These are phyloP conservation scores for Nothobranchius furzeri DNA, from an alignment of 2,113 vertebrate genomes.

Conservation along the genomic window DNA sequence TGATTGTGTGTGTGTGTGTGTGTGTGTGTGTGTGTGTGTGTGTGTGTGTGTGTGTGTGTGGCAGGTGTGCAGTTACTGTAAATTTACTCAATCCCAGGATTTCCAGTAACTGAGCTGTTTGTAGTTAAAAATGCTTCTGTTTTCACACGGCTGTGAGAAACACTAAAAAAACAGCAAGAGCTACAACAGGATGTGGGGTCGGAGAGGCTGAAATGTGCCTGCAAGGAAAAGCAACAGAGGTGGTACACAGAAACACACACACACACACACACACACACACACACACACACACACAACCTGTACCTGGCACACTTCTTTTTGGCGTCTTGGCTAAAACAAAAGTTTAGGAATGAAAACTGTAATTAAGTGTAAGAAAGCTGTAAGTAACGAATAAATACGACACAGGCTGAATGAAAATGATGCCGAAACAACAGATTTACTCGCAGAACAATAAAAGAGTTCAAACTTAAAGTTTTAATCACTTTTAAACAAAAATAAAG, in stretches of 20 bases:
- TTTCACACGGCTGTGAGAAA: conserved; percentile 54
- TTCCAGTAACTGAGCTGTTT: conserved; percentile 67
- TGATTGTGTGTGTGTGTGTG: conserved; percentile 25
- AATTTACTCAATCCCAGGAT: conserved; percentile 62
- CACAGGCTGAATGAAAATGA: too few species aligned
- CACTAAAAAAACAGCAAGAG: conserved; percentile 38
- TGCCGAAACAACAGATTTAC: too few species aligned
- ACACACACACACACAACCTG: background rate
- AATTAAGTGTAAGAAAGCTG: too few species aligned
- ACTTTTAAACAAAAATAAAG: too few species aligned
- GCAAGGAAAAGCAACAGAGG: conserved; percentile 61
- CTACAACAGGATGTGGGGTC: conserved; percentile 61
- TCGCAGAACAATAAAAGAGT: too few species aligned
- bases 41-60: conserved; percentile 37
- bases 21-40: conserved; percentile 34
- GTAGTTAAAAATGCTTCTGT: conserved; percentile 57
- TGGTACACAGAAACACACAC: background rate
- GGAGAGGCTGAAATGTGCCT: conserved; percentile 45
- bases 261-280: background rate
- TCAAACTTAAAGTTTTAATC: too few species aligned
- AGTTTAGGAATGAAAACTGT: too few species aligned
- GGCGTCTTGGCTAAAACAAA: background rate
- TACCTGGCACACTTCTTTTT: background rate
- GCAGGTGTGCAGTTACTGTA: conserved; percentile 72
- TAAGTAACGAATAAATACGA: too few species aligned